Percentiles rank a stretch among this genome's conserved stretches.
Evolutionary conservation across 37 sponge, comb jelly and placozoan species (phyloP).

Genomic region (Oscarella lobularis): DNA sequence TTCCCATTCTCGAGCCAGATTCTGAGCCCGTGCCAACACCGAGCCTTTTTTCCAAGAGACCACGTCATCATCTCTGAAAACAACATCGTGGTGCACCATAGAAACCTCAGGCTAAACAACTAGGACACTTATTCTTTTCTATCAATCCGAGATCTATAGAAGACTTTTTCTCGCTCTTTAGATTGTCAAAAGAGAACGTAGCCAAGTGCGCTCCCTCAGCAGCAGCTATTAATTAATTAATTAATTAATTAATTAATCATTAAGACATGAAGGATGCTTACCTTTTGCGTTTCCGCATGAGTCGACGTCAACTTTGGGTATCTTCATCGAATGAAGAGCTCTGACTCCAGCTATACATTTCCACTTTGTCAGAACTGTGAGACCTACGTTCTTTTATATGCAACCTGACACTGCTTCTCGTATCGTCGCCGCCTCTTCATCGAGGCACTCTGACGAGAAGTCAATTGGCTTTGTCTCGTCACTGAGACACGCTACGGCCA

Average conservation of each 20-base stretch:
- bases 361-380: neutral
- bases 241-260: neutral
- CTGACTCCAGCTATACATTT: slow-evolving; percentile 31
- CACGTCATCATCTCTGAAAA: no score
- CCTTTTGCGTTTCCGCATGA: slow-evolving; percentile 40
- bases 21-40: slow-evolving; percentile 55
- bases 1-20: slow-evolving; percentile 76
- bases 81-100: no score
- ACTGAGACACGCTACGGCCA: neutral
- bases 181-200: slow-evolving; percentile 33
- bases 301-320: slow-evolving; percentile 34
- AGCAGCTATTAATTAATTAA: slow-evolving; percentile 22
- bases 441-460: neutral
- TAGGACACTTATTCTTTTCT: no score
- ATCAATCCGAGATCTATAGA: no score
- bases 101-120: no score
- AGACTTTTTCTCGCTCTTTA: slow-evolving; percentile 38
- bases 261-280: slow-evolving; percentile 3
- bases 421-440: neutral
- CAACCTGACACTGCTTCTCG: neutral
- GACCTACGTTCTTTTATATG: neutral
- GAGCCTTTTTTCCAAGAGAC: slow-evolving; percentile 47
- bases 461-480: neutral
- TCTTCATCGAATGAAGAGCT: slow-evolving; percentile 27
- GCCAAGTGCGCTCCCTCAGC: slow-evolving; percentile 53